phyloP scores from a whole-genome alignment of 2,888 invertebrate genomes.

The Athetis lepigone region DNA sequence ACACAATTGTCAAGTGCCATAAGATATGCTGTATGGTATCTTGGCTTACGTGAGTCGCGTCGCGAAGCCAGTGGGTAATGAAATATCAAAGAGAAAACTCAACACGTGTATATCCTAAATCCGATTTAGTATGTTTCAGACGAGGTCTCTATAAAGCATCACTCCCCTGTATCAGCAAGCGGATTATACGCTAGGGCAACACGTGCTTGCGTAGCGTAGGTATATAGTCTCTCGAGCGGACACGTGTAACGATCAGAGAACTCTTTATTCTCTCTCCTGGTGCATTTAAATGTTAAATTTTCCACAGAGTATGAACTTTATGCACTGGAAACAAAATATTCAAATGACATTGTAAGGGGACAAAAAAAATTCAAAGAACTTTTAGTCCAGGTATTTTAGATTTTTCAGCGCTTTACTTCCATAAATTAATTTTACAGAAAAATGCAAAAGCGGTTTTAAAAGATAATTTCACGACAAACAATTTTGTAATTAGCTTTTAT shows the following conservation, averaged over 20 bases:
- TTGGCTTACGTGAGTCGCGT: too few species aligned
- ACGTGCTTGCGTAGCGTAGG: constrained; percentile 24
- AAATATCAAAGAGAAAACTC: background rate
- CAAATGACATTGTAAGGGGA: background rate
- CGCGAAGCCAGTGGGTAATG: too few species aligned
- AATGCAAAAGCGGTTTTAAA: too few species aligned
- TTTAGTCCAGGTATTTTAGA: background rate
- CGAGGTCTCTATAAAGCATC: constrained; percentile 12
- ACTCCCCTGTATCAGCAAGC: background rate
- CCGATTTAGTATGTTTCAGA: constrained; percentile 1
- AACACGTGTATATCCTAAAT: background rate
- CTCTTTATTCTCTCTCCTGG: constrained; percentile 3
- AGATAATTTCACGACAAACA: too few species aligned
- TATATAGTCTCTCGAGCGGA: constrained; percentile 2
- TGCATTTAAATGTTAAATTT: constrained; percentile 3
- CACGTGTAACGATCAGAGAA: constrained; percentile 47
- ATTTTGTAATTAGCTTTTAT: too few species aligned
- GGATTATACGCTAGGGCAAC: constrained; percentile 11
- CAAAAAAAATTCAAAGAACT: too few species aligned
- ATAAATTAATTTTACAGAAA: too few species aligned
- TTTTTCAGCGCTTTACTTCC: too few species aligned
- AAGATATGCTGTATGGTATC: too few species aligned
- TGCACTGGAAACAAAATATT: background rate
- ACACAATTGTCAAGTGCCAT: too few species aligned
- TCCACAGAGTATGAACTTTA: background rate